Conservation (phyloP, 1,140 invertebrate genomes). For the Augochlora pura region DNA sequence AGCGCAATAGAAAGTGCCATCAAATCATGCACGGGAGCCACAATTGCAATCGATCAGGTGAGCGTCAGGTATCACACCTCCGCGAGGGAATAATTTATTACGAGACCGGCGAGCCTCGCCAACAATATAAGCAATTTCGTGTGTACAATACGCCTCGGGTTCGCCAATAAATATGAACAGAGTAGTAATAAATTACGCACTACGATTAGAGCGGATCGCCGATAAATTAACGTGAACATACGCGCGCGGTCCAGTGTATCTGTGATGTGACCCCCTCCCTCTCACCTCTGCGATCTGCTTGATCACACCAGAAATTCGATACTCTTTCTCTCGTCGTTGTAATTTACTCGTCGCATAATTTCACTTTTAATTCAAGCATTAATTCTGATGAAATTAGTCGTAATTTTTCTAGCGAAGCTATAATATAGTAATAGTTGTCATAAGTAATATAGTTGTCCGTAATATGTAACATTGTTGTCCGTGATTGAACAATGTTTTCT, state of each 20-base stretch:
- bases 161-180: conserved; percentile 49
- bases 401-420: too few relatives aligned
- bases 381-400: too few relatives aligned
- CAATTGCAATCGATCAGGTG: conserved; percentile 35
- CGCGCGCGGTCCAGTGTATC: conserved; percentile 5
- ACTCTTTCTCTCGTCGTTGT: neutral
- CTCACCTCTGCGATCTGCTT: neutral
- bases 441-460: too few relatives aligned
- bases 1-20: conserved; percentile 7
- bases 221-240: conserved; percentile 45
- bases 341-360: neutral
- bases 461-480: too few relatives aligned
- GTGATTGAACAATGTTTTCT: too few relatives aligned
- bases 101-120: neutral
- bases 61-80: conserved; percentile 42
- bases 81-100: conserved; percentile 39
- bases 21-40: conserved; percentile 13
- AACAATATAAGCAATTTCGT: conserved; percentile 52
- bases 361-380: too few relatives aligned
- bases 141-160: conserved; percentile 17
- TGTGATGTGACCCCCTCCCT: neutral
- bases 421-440: too few relatives aligned
- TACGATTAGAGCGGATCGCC: conserved; percentile 49
- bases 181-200: conserved; percentile 53
- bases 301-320: neutral